A percentile compares a stretch with the other conserved stretches of the same genome.
phyloP scores from a whole-genome alignment of 2,113 vertebrate genomes.

The Alosa alosa region DNA sequence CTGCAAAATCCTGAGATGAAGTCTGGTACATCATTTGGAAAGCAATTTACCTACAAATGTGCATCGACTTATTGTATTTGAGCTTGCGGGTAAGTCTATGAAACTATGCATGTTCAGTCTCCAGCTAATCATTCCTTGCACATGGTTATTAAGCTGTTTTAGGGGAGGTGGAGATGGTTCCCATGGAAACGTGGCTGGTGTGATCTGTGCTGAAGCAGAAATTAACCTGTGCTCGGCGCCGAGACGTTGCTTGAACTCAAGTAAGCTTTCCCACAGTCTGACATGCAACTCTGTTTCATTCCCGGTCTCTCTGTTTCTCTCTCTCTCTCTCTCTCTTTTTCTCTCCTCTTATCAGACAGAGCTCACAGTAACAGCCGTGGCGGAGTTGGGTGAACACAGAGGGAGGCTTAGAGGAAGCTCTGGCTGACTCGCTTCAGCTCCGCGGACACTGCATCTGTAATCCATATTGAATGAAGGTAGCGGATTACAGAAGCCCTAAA shows the following conservation, averaged over 20 bases:
- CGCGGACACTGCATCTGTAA: slow-evolving; percentile 40
- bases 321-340: neutral
- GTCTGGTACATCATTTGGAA: neutral
- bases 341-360: neutral
- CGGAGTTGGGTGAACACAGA: neutral
- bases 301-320: neutral
- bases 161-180: neutral
- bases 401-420: neutral
- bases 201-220: neutral
- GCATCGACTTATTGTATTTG: neutral
- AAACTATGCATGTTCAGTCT: neutral
- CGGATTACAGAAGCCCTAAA: slow-evolving; percentile 36
- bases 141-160: neutral
- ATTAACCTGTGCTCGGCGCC: neutral
- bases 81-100: too few species aligned
- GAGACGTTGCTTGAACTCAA: neutral
- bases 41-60: neutral
- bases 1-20: neutral
- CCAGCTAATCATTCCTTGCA: neutral
- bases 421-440: slow-evolving; percentile 9
- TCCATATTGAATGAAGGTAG: slow-evolving; percentile 50
- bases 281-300: neutral
- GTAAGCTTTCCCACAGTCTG: neutral
- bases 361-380: neutral
- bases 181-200: neutral